Evolutionary conservation across 2,113 vertebrate species (phyloP).

Genomic region (Phaethornis superciliosus): DNA sequence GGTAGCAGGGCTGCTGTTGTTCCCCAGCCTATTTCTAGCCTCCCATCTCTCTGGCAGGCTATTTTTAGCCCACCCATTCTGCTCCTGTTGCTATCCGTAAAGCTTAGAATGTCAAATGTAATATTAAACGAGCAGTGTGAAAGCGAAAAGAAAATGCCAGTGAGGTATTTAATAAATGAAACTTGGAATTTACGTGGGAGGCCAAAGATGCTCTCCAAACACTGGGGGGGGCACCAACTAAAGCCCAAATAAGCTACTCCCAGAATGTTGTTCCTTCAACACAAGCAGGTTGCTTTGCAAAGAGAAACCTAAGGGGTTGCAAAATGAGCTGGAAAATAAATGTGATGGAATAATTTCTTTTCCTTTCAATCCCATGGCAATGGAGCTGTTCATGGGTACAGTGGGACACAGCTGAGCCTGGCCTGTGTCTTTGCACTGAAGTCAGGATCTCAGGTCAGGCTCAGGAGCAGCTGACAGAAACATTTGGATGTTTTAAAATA

Average conservation of each 20-base stretch:
- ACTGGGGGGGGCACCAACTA: not conserved
- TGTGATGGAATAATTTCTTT: rapidly evolving
- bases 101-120: conserved; percentile 78
- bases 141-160: conserved; percentile 76
- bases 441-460: not conserved
- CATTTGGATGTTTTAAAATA: not conserved
- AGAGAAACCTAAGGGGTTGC: not conserved
- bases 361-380: not conserved
- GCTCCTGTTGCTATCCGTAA: conserved; percentile 80
- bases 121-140: conserved; percentile 72
- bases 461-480: not conserved
- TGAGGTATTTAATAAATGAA: conserved; percentile 72
- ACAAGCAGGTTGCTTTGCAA: not conserved
- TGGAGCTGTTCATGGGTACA: rapidly evolving
- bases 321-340: not conserved
- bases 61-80: conserved; percentile 79
- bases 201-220: not conserved
- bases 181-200: conserved; percentile 56
- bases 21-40: conserved; percentile 63
- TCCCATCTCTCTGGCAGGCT: conserved; percentile 60
- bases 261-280: not conserved
- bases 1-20: conserved; percentile 36
- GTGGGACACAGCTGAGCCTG: not conserved
- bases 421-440: rapidly evolving
- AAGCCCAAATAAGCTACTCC: not conserved